Percentiles rank a stretch among this genome's conserved stretches.
Evolutionary conservation across 2,113 vertebrate genomes (phyloP).

Genomic region (Hyla sarda): DNA sequence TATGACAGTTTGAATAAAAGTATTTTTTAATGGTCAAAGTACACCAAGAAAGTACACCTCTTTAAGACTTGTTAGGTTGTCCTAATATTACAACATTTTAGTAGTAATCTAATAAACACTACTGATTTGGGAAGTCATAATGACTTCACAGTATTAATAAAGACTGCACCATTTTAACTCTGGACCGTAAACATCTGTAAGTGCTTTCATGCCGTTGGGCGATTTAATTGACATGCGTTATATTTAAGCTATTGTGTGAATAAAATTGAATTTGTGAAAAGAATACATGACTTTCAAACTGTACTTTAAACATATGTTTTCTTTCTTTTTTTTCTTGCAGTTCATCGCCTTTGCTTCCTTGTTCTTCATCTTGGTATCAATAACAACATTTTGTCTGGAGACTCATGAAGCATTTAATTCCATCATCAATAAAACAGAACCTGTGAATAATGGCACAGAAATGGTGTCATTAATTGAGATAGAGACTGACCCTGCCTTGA

Average conservation of each 20-base stretch:
- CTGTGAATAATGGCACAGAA: constrained; percentile 78
- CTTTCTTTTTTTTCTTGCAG: constrained; percentile 73
- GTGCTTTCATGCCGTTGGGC: background rate
- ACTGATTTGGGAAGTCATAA: background rate
- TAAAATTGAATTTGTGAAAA: background rate
- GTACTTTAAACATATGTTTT: constrained; percentile 50
- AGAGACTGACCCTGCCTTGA: constrained; percentile 93
- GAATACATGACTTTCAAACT: background rate
- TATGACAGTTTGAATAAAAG: too few relatives aligned
- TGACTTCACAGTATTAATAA: too few relatives aligned
- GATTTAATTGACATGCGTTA: background rate
- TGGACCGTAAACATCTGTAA: background rate
- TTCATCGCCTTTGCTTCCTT: constrained; percentile 96
- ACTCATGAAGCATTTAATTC: constrained; percentile 98
- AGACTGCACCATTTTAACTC: too few relatives aligned
- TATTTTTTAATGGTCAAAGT: background rate
- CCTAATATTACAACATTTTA: background rate
- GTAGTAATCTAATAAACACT: background rate
- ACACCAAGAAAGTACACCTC: background rate
- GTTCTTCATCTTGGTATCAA: constrained; percentile 98
- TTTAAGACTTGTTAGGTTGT: background rate
- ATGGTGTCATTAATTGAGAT: constrained; percentile 87
- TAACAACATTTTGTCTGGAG: constrained; percentile 98
- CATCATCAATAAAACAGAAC: constrained; percentile 95
- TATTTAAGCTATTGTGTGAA: background rate